Percentiles rank a stretch among this genome's conserved stretches.
phyloP scores from a whole-genome alignment of 2,888 invertebrate species.

The Tubulanus polymorphus region DNA sequence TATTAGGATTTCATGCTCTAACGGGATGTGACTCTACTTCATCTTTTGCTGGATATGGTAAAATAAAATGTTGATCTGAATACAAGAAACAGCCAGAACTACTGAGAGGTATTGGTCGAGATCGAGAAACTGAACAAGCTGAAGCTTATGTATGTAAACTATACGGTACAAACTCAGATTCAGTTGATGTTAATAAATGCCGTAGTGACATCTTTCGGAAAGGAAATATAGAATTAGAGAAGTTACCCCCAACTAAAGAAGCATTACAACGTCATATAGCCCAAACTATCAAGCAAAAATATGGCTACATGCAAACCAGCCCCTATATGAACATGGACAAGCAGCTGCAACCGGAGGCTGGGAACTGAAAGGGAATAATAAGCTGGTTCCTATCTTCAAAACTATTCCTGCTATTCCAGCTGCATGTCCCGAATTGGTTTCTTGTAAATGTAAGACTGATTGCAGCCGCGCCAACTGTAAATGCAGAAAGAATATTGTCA shows the following conservation, averaged over 20 bases:
- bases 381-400: not conserved
- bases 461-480: not conserved
- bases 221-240: not conserved
- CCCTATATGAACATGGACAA: not conserved
- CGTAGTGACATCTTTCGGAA: not conserved
- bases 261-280: not conserved
- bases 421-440: not conserved
- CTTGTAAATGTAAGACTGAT: not conserved
- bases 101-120: conserved; percentile 10
- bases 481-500: not conserved
- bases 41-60: conserved; percentile 4
- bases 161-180: conserved; percentile 2
- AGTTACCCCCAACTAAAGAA: not conserved
- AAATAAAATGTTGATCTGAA: conserved; percentile 16
- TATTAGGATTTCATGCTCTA: conserved; percentile 2
- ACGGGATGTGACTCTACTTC: not conserved
- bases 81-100: conserved; percentile 7
- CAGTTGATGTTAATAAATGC: not conserved
- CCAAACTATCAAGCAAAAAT: not conserved
- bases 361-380: not conserved
- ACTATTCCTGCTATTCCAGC: not conserved
- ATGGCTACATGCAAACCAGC: not conserved
- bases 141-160: conserved; percentile 14
- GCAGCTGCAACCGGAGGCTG: not conserved
- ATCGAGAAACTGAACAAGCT: conserved; percentile 2